A percentile compares a stretch with the other conserved stretches of the same genome.
Evolutionary conservation across 2,113 vertebrate genomes (phyloP).

Genomic region (Marcusenius ussheri): DNA sequence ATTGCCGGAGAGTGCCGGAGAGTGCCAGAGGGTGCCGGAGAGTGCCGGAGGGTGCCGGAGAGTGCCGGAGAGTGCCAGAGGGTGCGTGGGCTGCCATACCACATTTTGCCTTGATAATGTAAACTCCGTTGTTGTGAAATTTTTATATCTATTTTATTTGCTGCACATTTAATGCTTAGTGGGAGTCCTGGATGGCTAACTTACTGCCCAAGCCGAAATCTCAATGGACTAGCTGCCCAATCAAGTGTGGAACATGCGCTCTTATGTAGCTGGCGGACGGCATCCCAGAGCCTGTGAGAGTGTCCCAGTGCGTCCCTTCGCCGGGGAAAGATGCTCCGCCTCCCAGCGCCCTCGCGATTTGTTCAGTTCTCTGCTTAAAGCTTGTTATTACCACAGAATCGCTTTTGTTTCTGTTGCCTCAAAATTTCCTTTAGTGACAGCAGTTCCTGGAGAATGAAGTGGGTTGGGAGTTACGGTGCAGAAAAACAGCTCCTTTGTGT

Average conservation of each 20-base stretch:
- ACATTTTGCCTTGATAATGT: neutral
- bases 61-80: neutral
- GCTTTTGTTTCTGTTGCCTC: neutral
- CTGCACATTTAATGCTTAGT: neutral
- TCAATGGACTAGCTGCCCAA: neutral
- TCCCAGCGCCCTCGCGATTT: neutral
- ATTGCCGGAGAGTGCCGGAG: too few species aligned
- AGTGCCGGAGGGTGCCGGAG: neutral
- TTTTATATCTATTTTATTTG: neutral
- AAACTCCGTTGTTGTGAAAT: neutral
- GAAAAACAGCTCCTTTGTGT: neutral
- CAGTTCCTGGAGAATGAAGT: neutral
- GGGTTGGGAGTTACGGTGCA: neutral
- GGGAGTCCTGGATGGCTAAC: neutral
- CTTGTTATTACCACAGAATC: neutral
- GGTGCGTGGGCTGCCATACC: neutral
- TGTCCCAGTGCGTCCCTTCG: neutral
- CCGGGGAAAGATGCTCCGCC: neutral
- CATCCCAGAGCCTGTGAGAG: neutral
- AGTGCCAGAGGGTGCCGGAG: neutral
- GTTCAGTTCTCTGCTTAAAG: neutral
- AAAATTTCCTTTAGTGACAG: neutral
- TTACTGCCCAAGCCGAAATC: neutral
- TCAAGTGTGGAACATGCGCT: neutral
- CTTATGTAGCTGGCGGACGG: neutral